Evolutionary conservation across 2,113 vertebrate species (phyloP).

Genomic region (Cairina moschata): DNA sequence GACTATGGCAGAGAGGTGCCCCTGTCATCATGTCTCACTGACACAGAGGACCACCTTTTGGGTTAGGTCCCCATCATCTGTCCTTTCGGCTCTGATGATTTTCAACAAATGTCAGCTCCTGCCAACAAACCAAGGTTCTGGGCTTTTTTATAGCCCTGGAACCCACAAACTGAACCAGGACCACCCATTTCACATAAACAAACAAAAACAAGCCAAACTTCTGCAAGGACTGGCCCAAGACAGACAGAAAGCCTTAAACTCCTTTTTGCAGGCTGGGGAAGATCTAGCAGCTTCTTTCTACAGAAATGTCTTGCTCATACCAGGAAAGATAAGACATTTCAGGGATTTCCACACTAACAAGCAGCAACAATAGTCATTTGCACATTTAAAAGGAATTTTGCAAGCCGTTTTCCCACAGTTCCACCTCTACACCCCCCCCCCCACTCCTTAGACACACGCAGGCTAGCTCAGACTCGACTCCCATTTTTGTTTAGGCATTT

Average conservation of each 20-base stretch:
- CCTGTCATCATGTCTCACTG: not conserved
- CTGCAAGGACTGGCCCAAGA: not conserved
- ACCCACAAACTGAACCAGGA: not conserved
- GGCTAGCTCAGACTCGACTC: not conserved
- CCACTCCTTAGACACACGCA: not conserved
- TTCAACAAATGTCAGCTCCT: not conserved
- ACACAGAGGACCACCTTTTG: not conserved
- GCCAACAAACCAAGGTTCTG: not conserved
- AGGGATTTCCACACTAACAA: not conserved
- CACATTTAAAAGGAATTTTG: not conserved
- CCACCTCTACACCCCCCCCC: too few relatives aligned
- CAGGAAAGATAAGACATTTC: not conserved
- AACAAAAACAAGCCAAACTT: not conserved
- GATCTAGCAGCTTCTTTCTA: not conserved
- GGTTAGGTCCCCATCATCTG: not conserved
- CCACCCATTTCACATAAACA: not conserved
- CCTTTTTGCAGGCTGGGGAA: not conserved
- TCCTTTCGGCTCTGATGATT: not conserved
- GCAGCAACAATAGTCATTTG: too few relatives aligned
- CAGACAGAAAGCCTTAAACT: fast-evolving
- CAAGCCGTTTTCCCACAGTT: not conserved
- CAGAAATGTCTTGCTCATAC: not conserved
- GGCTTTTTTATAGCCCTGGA: not conserved
- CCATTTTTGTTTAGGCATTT: too few relatives aligned
- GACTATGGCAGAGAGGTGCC: not conserved